phyloP scores from a whole-genome alignment of 2,113 vertebrate species.

The Phrynocephalus versicolor region DNA sequence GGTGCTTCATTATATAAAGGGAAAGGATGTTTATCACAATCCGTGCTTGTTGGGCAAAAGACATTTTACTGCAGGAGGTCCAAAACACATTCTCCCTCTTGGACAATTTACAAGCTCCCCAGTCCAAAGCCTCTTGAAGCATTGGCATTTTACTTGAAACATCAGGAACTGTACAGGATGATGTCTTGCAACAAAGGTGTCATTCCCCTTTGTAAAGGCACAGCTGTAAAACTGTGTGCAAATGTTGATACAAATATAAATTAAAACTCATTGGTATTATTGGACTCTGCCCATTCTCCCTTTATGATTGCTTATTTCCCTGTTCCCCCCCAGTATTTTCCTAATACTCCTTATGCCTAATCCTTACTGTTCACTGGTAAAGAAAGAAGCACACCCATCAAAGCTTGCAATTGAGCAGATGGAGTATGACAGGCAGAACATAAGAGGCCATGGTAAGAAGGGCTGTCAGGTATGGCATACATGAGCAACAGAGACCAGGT shows the following conservation, averaged over 20 bases:
- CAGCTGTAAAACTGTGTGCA: not conserved
- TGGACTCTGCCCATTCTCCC: not conserved
- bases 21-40: constrained; percentile 39
- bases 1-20: constrained; percentile 18
- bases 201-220: not conserved
- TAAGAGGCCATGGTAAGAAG: constrained; percentile 49
- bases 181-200: not conserved
- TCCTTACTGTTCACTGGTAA: accelerated
- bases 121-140: not conserved
- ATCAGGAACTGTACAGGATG: not conserved
- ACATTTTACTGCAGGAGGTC: not conserved
- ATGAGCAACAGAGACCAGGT: constrained; percentile 53
- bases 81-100: constrained; percentile 7
- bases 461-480: not conserved
- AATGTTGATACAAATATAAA: not conserved
- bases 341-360: accelerated
- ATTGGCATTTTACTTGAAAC: not conserved
- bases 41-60: constrained; percentile 33
- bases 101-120: not conserved
- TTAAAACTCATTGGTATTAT: not conserved
- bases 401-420: constrained; percentile 3
- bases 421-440: constrained; percentile 39
- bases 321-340: not conserved
- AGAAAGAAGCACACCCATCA: not conserved
- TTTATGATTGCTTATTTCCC: not conserved